Base-by-base conservation (phyloP, 2,113 vertebrate species). In the Oreochromis aureus region DNA sequence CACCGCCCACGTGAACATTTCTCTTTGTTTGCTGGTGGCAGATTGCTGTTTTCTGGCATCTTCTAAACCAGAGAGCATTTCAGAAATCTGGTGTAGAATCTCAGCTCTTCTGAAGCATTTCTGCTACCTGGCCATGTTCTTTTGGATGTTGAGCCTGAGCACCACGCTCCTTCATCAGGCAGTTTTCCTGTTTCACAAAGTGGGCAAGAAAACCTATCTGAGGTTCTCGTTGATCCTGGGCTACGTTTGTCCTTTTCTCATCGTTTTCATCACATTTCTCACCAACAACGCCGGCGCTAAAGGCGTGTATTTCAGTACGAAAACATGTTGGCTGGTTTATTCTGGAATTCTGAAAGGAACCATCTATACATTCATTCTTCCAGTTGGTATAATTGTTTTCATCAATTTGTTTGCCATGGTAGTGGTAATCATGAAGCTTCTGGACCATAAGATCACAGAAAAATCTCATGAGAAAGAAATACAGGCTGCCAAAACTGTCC, bases 61-160 rank as follows among this genome's bases (percentile, higher is more conserved):
- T 0, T 59, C 86, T 0, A 4, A 84, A 5, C 66, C 85, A 2
- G 10, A 44, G 0, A 3, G 0, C 1, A 15, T 59, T 1, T 36
- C 13, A 1, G 1, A 30, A 0, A 39, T 30, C 0, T 90, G 96
- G 93, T 99, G 98, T 36, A 34, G 89, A n/a, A 80, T 93, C 0
- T 76, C 96, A 6, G 96, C 97, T 2, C 95, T 98, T 61, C 92
- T 98, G 71, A 96, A 97, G 83, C 98, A 99, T 86, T 98, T 98
- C 58, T 97, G 96, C 88, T 99, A 96, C 86, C 94, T 99, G 63
- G 93, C 98, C 10, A 97, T 97, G 93, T 99, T 99, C 88, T 99
- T 98, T 94, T 99, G 98, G 98, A 99, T 98, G 97, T 91, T 99
- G 76, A 97, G 96, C 36, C 94, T 98, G 58, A 98, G 98, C 69